Base-by-base conservation (phyloP, 2,797 vertebrate genomes). In the Thripadectes ignobilis region DNA sequence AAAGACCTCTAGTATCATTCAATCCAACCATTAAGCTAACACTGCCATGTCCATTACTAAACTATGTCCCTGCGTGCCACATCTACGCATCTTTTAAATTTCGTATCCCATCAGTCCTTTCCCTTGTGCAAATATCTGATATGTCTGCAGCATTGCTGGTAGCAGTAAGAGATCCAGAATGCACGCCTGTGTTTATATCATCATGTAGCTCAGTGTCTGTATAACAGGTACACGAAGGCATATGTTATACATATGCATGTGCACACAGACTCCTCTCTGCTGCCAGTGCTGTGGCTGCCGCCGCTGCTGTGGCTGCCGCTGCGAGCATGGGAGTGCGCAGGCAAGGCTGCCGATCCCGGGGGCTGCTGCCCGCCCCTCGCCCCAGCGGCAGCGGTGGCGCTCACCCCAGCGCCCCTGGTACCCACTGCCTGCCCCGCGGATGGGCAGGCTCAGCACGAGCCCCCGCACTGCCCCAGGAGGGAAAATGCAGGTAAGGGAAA, bases 361-460 rank as follows among this genome's bases (percentile, higher is more conserved):
- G 94, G 82, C 80, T 22, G 26, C 55, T n/a, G 20, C 95, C 89
- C 30, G 0, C 23, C 12, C 58, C 16, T 26, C 48, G 4, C n/a
- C 21, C 26, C 15, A 0, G 66, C 8, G 1, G 15, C 29, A 0
- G 16, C 1, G 88, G 26, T 21, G 71, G 85, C 66, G 84, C 84
- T 85, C 63, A 13, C 30, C 46, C 54, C 57, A 1, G 72, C 71
- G 86, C 16, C 89, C 78, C 92, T 17, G 43, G 62, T 52, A 45
- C 65, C 86, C 89, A 10, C 49, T 8, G 62, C 59, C 77, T 63
- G 49, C 89, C 94, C 81, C 36, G 34, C 94, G 81, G 79, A 86
- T 95, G 97, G 95, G 97, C 96, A 97, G 97, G 79, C 96, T 77
- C 97, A 62, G 69, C 92, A 78, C 89, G 58, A 94, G 82, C 80